Evolutionary conservation across 2,797 vertebrate genomes (phyloP).

Genomic region (Anniella stebbinsi): DNA sequence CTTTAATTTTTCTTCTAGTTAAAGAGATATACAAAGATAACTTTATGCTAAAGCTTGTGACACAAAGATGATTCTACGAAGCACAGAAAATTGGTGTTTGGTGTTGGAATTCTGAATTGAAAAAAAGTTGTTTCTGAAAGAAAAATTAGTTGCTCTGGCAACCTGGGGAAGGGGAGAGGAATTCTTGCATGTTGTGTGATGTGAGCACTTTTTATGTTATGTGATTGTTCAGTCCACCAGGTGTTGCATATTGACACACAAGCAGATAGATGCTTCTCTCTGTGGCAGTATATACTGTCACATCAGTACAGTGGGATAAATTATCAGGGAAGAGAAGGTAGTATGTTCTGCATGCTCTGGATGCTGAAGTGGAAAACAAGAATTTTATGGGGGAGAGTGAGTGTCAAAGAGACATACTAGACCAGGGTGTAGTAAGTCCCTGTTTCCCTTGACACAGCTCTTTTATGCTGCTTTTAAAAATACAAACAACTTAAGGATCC

Average conservation of each 20-base stretch:
- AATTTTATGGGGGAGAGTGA: too few species aligned
- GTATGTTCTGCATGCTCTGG: neutral
- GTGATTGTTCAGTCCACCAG: neutral
- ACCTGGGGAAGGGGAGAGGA: neutral
- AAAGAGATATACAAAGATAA: neutral
- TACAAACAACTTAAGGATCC: neutral
- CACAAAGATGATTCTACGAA: neutral
- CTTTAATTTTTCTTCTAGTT: slow-evolving; percentile 40
- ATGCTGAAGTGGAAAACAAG: neutral
- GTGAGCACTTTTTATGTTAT: neutral
- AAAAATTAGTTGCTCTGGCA: neutral
- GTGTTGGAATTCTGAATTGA: neutral
- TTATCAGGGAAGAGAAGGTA: neutral
- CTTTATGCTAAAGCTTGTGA: neutral
- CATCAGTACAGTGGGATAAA: neutral
- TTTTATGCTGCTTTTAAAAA: neutral
- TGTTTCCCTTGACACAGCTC: neutral
- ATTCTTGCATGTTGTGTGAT: neutral
- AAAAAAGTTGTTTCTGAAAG: neutral
- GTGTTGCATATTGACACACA: neutral
- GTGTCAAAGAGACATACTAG: neutral
- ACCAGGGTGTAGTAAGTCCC: neutral
- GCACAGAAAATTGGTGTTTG: neutral
- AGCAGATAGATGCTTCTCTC: neutral
- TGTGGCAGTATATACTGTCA: neutral